These are phyloP conservation scores for Spilarctia lutea DNA, from an alignment of 2,888 invertebrate species.

Conservation along the genomic window DNA sequence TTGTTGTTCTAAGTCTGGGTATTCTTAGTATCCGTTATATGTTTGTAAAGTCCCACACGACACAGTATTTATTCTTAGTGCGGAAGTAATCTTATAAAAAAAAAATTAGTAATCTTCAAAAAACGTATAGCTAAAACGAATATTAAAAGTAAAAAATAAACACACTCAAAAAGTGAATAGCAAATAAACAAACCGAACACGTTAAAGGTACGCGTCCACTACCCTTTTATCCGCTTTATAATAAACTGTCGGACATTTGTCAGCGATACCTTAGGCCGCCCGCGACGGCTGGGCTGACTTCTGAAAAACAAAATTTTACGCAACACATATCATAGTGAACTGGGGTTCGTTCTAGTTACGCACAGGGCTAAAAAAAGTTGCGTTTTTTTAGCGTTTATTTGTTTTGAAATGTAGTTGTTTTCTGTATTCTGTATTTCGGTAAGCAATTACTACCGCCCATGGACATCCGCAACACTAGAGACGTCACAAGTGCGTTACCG, in stretches of 20 bases:
- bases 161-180: conserved; percentile 38
- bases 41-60: no score
- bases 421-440: neutral
- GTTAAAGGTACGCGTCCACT: conserved; percentile 53
- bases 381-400: conserved; percentile 21
- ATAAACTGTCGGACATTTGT: conserved; percentile 81
- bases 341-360: conserved; percentile 60
- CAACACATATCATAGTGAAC: conserved; percentile 84
- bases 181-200: conserved; percentile 41
- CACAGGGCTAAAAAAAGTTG: conserved; percentile 58
- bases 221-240: conserved; percentile 62
- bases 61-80: no score
- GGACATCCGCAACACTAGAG: no score
- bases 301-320: conserved; percentile 86
- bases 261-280: conserved; percentile 72
- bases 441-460: no score
- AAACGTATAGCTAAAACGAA: no score
- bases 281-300: conserved; percentile 63
- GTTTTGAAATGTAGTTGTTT: neutral
- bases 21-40: no score
- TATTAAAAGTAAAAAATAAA: neutral
- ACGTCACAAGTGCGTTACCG: no score
- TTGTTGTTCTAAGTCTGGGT: no score
- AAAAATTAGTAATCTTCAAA: neutral
- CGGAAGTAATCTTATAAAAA: no score